Conservation (phyloP, 2,888 invertebrate genomes). For the Blastobasis adustella region DNA sequence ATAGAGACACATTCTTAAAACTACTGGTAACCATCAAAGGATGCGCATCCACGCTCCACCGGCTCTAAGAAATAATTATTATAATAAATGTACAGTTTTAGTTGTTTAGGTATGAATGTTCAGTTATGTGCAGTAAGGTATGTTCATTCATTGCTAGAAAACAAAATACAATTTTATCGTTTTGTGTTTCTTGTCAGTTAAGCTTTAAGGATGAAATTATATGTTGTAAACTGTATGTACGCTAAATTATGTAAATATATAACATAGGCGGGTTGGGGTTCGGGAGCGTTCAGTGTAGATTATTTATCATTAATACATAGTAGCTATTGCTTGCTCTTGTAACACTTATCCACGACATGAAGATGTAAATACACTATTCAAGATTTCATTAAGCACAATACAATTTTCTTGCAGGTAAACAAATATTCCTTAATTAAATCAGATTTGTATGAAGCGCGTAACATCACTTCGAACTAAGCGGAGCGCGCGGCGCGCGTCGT, state of each 20-base stretch:
- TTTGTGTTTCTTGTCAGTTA: slow-evolving; percentile 3
- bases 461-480: background rate
- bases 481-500: background rate
- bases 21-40: slow-evolving; percentile 67
- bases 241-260: too few species aligned
- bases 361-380: slow-evolving; percentile 2
- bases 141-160: background rate
- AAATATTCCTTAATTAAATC: too few species aligned
- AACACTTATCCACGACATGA: slow-evolving; percentile 2
- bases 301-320: background rate
- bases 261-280: background rate
- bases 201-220: background rate
- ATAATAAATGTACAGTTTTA: background rate
- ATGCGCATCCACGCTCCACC: slow-evolving; percentile 33
- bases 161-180: background rate
- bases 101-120: background rate
- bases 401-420: background rate
- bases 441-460: too few species aligned
- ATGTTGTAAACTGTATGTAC: background rate
- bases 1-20: slow-evolving; percentile 50
- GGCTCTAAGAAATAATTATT: slow-evolving; percentile 29
- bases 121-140: too few species aligned
- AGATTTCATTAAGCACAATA: slow-evolving; percentile 3
- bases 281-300: background rate
- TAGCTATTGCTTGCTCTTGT: background rate